These are phyloP conservation scores for Dolichotis patagonum DNA, from an alignment of 2,113 vertebrate genomes.

Conservation along the genomic window DNA sequence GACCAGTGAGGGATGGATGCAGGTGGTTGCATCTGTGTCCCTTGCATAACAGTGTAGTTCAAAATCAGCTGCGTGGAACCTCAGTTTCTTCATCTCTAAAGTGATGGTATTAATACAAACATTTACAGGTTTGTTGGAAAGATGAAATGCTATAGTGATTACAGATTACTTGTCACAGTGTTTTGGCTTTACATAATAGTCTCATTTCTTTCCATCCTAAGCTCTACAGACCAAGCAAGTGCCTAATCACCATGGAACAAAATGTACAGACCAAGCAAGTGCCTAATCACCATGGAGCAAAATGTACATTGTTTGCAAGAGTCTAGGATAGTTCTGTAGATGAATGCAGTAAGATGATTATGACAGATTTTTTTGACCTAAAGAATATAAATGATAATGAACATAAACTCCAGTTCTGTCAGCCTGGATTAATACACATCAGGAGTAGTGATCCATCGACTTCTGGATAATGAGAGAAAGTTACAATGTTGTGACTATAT, in stretches of 20 bases:
- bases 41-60: not conserved
- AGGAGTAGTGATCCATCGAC: conserved; percentile 75
- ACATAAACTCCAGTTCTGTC: conserved; percentile 50
- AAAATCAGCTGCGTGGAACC: not conserved
- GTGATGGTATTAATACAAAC: not conserved
- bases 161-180: not conserved
- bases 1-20: not conserved
- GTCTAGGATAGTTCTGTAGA: not conserved
- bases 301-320: not conserved
- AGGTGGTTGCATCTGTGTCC: not conserved
- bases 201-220: not conserved
- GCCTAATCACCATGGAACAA: not conserved
- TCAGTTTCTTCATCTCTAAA: conserved; percentile 22
- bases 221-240: not conserved
- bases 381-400: conserved; percentile 60
- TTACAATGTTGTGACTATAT: conserved; percentile 72
- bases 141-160: not conserved
- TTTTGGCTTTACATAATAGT: not conserved
- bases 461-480: conserved; percentile 76
- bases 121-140: not conserved
- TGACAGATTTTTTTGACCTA: conserved; percentile 55
- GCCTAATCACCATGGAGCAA: not conserved
- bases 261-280: not conserved
- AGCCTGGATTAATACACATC: conserved; percentile 69
- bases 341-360: not conserved